Conservation (phyloP, 2,113 vertebrate genomes). For the Dasypus novemcinctus region DNA sequence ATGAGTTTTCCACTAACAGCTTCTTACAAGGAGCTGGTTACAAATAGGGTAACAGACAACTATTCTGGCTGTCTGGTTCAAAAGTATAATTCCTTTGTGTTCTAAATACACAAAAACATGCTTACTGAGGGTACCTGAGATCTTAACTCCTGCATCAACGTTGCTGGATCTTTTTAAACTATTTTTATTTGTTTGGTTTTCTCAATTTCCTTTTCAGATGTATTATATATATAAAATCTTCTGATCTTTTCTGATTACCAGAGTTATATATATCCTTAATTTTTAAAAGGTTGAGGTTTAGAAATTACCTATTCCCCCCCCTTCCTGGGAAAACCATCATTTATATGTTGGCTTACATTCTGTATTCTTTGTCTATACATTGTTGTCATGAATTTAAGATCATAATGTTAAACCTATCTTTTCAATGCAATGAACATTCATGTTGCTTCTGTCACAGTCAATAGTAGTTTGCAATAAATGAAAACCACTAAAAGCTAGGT, state of each 20-base stretch:
- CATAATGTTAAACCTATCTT: neutral
- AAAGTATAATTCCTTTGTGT: too few relatives aligned
- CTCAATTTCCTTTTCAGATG: neutral
- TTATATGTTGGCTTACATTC: neutral
- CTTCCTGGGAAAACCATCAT: neutral
- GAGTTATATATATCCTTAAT: neutral
- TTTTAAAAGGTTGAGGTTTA: neutral
- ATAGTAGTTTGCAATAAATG: neutral
- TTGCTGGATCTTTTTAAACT: neutral
- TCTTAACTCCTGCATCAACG: too few relatives aligned
- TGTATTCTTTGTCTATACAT: neutral
- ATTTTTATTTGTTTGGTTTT: neutral
- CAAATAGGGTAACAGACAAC: neutral
- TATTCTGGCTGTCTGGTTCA: neutral
- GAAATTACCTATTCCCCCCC: neutral
- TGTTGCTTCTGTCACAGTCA: neutral
- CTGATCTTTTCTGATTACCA: neutral
- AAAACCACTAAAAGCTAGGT: neutral
- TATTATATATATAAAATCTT: neutral
- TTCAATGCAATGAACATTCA: neutral
- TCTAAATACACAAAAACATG: too few relatives aligned
- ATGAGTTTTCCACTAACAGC: constrained; percentile 5
- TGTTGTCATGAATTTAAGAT: neutral
- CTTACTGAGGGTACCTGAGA: too few relatives aligned
- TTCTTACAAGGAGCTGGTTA: neutral